These are phyloP conservation scores for Opisthograptis luteolata DNA, from an alignment of 2,888 invertebrate genomes.

Conservation along the genomic window DNA sequence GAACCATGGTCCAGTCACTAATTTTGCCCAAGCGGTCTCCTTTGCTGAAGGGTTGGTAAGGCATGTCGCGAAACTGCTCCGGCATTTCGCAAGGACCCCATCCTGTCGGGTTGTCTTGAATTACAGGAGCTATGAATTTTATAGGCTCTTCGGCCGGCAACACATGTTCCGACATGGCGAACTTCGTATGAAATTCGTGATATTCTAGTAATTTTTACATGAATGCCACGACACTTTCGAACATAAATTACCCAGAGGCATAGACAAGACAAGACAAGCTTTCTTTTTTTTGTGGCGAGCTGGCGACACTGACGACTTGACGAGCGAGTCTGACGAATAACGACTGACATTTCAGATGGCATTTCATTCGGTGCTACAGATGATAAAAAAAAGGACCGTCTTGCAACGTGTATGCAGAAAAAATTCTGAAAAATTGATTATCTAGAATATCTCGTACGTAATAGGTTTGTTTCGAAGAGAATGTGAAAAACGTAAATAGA, in stretches of 20 bases:
- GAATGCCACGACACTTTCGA: constrained; percentile 29
- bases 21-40: constrained; percentile 99
- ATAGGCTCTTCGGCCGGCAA: constrained; percentile 85
- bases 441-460: too few species aligned
- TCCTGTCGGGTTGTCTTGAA: constrained; percentile 94
- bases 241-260: constrained; percentile 4
- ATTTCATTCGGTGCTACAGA: too few species aligned
- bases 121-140: constrained; percentile 88
- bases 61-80: constrained; percentile 97
- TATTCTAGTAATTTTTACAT: constrained; percentile 22
- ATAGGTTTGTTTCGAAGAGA: too few species aligned
- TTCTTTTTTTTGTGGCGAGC: too few species aligned
- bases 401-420: too few species aligned
- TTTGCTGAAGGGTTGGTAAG: constrained; percentile 99
- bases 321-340: too few species aligned
- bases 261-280: too few species aligned
- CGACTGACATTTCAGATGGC: too few species aligned
- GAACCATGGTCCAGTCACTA: constrained; percentile 99
- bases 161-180: constrained; percentile 77
- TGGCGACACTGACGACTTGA: too few species aligned
- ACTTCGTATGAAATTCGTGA: constrained; percentile 19
- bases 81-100: constrained; percentile 99
- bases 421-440: too few species aligned
- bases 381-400: too few species aligned
- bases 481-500: too few species aligned